phyloP scores from a whole-genome alignment of 2,888 invertebrate genomes.

The Cancer borealis region DNA sequence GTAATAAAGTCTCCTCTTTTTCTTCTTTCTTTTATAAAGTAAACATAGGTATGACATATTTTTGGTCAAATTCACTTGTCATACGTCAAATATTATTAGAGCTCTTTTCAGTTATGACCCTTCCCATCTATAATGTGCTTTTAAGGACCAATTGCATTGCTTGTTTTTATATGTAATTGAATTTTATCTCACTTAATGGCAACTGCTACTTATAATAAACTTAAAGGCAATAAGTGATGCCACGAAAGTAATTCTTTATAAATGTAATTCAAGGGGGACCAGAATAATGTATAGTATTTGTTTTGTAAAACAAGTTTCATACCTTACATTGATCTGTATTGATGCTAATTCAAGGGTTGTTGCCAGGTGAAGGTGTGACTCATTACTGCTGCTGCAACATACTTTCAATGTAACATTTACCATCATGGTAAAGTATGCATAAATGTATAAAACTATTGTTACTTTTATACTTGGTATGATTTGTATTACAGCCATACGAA shows the following conservation, averaged over 20 bases:
- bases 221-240: neutral
- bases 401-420: neutral
- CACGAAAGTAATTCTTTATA: neutral
- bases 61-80: neutral
- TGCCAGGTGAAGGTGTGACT: neutral
- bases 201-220: neutral
- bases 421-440: neutral
- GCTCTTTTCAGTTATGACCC: neutral
- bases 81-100: neutral
- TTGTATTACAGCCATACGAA: neutral
- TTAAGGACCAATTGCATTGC: neutral
- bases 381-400: neutral
- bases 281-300: neutral
- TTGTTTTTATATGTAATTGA: neutral
- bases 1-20: neutral
- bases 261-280: neutral
- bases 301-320: neutral
- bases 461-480: slow-evolving; percentile 2
- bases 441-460: slow-evolving; percentile 31
- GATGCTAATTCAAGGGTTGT: neutral
- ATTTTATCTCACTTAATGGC: neutral
- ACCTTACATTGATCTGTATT: neutral
- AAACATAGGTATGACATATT: neutral
- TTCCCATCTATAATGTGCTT: neutral
- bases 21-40: neutral